A percentile compares a stretch with the other conserved stretches of the same genome.
These are phyloP conservation scores for Cepaea hortensis DNA, from an alignment of 2,888 invertebrate genomes.

Conservation along the genomic window DNA sequence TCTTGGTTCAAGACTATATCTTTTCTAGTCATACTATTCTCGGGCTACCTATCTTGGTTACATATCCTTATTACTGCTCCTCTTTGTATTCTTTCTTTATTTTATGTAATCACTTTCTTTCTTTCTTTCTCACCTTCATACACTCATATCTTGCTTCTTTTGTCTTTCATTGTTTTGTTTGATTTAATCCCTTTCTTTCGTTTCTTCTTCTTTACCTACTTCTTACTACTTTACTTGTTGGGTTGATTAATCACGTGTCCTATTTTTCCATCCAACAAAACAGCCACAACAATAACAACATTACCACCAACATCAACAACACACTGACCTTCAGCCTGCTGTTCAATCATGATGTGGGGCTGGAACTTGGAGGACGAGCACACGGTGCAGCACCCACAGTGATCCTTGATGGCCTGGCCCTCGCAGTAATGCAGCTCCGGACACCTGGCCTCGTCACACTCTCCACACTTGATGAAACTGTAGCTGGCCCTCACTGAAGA, in stretches of 20 bases:
- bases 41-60: no score
- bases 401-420: conserved; percentile 64
- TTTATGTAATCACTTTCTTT: not conserved
- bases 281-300: no score
- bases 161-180: conserved; percentile 5
- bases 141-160: conserved; percentile 28
- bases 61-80: no score
- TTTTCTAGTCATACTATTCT: no score
- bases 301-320: no score
- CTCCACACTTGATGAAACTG: conserved; percentile 45
- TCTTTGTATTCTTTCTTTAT: not conserved
- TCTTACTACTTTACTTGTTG: no score
- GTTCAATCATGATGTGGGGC: conserved; percentile 53
- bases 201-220: no score
- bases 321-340: conserved; percentile 43
- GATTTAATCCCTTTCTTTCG: not conserved
- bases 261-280: not conserved
- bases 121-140: conserved; percentile 22
- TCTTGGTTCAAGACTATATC: no score
- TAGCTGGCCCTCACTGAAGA: conserved; percentile 3
- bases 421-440: conserved; percentile 64
- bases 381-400: conserved; percentile 66
- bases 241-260: no score
- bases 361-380: conserved; percentile 66
- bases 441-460: conserved; percentile 60